A percentile compares a stretch with the other conserved stretches of the same genome.
These are phyloP conservation scores for Neodontobutis hainanensis DNA, from an alignment of 2,113 vertebrate genomes.

Conservation along the genomic window DNA sequence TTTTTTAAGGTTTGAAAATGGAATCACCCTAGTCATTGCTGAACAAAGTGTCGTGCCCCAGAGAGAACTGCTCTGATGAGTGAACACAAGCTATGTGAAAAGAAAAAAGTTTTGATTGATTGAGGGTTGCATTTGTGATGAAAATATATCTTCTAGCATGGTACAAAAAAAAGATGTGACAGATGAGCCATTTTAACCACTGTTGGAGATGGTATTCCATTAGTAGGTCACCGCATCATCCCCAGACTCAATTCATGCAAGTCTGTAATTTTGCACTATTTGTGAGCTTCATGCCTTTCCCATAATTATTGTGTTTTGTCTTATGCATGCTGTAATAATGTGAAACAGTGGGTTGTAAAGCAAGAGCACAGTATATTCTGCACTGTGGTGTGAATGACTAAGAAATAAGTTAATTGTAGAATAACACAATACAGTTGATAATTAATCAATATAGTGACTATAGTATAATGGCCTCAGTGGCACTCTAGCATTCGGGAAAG, in stretches of 20 bases:
- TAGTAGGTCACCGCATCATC: neutral
- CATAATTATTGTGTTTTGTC: neutral
- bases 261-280: neutral
- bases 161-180: neutral
- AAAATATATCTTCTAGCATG: too few species aligned
- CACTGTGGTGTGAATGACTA: neutral
- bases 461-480: neutral
- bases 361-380: neutral
- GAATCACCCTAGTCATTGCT: too few species aligned
- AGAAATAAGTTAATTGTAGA: slow-evolving; percentile 2
- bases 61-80: too few species aligned
- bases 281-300: neutral
- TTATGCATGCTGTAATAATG: slow-evolving; percentile 8
- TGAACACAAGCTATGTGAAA: too few species aligned
- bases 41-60: too few species aligned
- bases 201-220: neutral
- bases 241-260: neutral
- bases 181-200: neutral
- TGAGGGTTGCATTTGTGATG: too few species aligned
- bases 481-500: too few species aligned
- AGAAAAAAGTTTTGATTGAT: too few species aligned
- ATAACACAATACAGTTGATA: neutral
- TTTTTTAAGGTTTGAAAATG: too few species aligned
- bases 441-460: neutral
- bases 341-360: neutral